Evolutionary conservation across 2,888 invertebrate genomes (phyloP).

Genomic region (Macrophya annulata): DNA sequence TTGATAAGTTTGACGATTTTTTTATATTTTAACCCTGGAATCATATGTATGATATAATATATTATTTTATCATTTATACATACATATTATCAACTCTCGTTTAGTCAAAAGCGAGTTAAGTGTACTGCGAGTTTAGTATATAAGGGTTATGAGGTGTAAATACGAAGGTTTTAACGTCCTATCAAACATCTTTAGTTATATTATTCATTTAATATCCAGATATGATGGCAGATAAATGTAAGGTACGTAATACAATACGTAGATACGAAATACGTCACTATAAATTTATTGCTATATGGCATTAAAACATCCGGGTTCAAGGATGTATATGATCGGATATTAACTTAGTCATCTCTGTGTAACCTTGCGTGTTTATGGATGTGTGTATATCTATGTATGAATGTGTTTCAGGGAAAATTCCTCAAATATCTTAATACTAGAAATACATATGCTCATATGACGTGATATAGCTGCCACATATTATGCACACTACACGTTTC

Average conservation of each 20-base stretch:
- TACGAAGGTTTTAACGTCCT: not conserved
- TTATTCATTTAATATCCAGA: not conserved
- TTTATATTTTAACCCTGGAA: too few species aligned
- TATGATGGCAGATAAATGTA: constrained; percentile 75
- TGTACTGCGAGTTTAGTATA: constrained; percentile 1
- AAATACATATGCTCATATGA: not conserved
- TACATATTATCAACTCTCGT: not conserved
- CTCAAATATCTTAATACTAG: not conserved
- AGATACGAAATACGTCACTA: too few species aligned
- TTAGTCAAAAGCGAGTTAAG: not conserved
- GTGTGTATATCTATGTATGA: not conserved
- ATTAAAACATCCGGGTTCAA: not conserved
- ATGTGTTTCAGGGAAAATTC: not conserved
- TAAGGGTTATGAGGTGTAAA: constrained; percentile 27
- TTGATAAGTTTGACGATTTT: too few species aligned
- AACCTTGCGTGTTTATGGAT: not conserved
- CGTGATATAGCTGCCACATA: not conserved
- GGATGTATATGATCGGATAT: not conserved
- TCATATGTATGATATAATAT: too few species aligned
- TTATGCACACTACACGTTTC: not conserved
- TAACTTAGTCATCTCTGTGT: too few species aligned
- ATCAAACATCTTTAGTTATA: not conserved
- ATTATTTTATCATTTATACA: too few species aligned
- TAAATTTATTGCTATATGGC: not conserved
- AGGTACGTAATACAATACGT: constrained; percentile 66